phyloP scores from a whole-genome alignment of 1,140 invertebrate species.

The Diorhabda elongata region DNA sequence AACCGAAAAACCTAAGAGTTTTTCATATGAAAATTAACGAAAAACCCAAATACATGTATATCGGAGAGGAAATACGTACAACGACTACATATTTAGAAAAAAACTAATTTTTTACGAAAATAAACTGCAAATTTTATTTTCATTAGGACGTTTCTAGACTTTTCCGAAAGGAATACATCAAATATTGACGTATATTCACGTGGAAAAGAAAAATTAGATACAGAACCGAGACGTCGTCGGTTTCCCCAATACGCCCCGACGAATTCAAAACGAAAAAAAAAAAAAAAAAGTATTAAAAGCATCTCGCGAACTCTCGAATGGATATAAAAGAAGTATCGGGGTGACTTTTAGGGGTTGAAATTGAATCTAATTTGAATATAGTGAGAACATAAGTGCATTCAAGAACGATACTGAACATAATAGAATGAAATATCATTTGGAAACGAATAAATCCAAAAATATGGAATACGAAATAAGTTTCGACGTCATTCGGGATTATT shows the following conservation, averaged over 20 bases:
- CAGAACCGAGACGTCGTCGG: no score
- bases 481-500: neutral
- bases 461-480: conserved; percentile 4
- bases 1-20: no score
- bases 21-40: no score
- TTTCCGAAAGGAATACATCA: no score
- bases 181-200: no score
- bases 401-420: neutral
- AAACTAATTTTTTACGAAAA: no score
- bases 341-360: neutral
- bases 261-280: neutral
- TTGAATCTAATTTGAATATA: conserved; percentile 7
- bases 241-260: neutral
- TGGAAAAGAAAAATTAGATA: no score
- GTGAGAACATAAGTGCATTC: neutral
- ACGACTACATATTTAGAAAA: no score
- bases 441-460: neutral
- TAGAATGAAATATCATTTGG: neutral
- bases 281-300: conserved; percentile 1
- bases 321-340: conserved; percentile 8
- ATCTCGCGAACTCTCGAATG: neutral
- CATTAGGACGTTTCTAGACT: neutral
- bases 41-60: no score
- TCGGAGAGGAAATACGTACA: no score
- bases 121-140: neutral